Evolutionary conservation across 2,888 invertebrate genomes (phyloP).

Genomic region (Phalangium opilio): DNA sequence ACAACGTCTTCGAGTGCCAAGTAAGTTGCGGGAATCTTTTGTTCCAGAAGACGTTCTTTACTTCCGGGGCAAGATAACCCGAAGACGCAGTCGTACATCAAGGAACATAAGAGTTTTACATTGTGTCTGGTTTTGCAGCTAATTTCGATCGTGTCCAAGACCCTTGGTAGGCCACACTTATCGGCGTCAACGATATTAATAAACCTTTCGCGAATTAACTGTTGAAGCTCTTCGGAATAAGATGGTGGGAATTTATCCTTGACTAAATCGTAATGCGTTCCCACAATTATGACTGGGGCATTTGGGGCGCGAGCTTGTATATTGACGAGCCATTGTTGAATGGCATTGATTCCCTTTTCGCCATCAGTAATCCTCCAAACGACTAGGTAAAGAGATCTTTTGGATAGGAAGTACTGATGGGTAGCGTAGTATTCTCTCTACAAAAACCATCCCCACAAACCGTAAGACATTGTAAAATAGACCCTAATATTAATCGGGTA

Average conservation of each 20-base stretch:
- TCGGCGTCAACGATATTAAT: slow-evolving; percentile 90
- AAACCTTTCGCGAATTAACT: slow-evolving; percentile 66
- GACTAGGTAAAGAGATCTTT: slow-evolving; percentile 83
- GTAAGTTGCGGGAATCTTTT: slow-evolving; percentile 90
- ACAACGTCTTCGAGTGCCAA: slow-evolving; percentile 86
- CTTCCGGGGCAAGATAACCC: slow-evolving; percentile 78
- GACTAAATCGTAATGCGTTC: slow-evolving; percentile 85
- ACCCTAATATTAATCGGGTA: slow-evolving; percentile 24
- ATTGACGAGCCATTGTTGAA: slow-evolving; percentile 90
- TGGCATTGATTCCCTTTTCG: slow-evolving; percentile 69
- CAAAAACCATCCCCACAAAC: slow-evolving; percentile 5
- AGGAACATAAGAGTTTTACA: slow-evolving; percentile 69
- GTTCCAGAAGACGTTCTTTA: slow-evolving; percentile 76
- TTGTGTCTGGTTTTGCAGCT: slow-evolving; percentile 77
- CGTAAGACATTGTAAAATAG: neutral
- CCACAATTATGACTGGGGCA: slow-evolving; percentile 88
- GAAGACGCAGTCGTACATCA: slow-evolving; percentile 84
- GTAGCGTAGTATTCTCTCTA: slow-evolving; percentile 87
- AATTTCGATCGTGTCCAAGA: slow-evolving; percentile 82
- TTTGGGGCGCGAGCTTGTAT: slow-evolving; percentile 90
- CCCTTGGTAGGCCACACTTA: slow-evolving; percentile 82
- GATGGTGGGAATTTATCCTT: slow-evolving; percentile 43
- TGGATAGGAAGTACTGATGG: slow-evolving; percentile 94
- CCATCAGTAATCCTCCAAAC: slow-evolving; percentile 91
- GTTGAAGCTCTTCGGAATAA: slow-evolving; percentile 62